A percentile compares a stretch with the other conserved stretches of the same genome.
These are phyloP conservation scores for Podiceps cristatus DNA, from an alignment of 2,113 vertebrate species.

Conservation along the genomic window DNA sequence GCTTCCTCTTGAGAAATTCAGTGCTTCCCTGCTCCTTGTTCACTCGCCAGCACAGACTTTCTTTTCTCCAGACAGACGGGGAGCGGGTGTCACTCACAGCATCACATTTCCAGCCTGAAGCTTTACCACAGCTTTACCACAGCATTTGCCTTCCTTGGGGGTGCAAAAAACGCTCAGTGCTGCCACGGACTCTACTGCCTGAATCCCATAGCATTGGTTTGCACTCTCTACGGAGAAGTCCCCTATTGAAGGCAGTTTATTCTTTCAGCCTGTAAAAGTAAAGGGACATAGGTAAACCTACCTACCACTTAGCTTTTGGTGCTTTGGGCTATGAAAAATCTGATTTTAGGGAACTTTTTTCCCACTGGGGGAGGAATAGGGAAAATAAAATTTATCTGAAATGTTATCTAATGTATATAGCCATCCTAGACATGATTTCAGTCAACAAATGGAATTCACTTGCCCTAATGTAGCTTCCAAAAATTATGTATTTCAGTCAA, in stretches of 20 bases:
- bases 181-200: not conserved
- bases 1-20: not conserved
- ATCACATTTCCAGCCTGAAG: not conserved
- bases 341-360: not conserved
- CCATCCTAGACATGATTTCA: not conserved
- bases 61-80: not conserved
- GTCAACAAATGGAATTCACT: not conserved
- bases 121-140: not conserved
- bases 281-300: not conserved
- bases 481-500: not conserved
- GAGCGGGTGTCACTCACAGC: not conserved
- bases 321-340: not conserved
- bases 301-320: not conserved
- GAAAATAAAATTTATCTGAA: not conserved
- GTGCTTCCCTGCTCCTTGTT: not conserved
- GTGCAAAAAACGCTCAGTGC: not conserved
- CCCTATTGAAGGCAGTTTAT: not conserved
- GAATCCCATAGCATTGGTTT: not conserved
- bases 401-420: not conserved
- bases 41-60: not conserved
- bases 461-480: not conserved
- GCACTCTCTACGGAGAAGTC: not conserved
- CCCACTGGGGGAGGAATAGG: not conserved
- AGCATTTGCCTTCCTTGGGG: rapidly evolving
- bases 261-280: not conserved